phyloP scores from a whole-genome alignment of 2,888 invertebrate genomes.

The Patella depressa region DNA sequence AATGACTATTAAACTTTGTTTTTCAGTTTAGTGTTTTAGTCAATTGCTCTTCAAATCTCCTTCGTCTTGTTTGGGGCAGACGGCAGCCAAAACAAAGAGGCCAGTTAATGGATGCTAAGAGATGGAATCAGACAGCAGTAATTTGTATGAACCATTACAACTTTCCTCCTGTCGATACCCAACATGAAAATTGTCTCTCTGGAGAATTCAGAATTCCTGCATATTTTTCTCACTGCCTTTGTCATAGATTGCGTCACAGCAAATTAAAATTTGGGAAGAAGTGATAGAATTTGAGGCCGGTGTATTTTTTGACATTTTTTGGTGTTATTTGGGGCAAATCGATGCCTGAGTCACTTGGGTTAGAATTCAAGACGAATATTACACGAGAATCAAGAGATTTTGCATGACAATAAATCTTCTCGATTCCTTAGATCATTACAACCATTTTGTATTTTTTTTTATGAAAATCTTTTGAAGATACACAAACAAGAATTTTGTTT shows the following conservation, averaged over 20 bases:
- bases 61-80: no score
- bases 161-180: constrained; percentile 2
- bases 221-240: constrained; percentile 5
- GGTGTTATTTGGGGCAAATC: background rate
- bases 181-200: background rate
- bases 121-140: background rate
- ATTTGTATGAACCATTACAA: constrained; percentile 5
- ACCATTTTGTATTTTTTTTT: no score
- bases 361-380: constrained; percentile 7
- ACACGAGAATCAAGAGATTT: background rate
- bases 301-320: background rate
- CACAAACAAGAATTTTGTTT: no score
- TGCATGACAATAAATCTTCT: background rate
- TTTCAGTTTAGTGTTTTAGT: no score
- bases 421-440: background rate
- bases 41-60: no score
- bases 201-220: constrained; percentile 5
- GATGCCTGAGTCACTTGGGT: constrained; percentile 5
- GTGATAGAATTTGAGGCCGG: constrained; percentile 1
- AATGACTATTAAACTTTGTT: no score
- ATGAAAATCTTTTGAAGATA: no score
- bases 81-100: no score
- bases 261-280: constrained; percentile 5
- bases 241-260: constrained; percentile 12
- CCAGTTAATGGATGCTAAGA: no score